Percentiles rank a stretch among this genome's conserved stretches.
phyloP scores from a whole-genome alignment of 2,113 vertebrate genomes.

The Stercorarius parasiticus region DNA sequence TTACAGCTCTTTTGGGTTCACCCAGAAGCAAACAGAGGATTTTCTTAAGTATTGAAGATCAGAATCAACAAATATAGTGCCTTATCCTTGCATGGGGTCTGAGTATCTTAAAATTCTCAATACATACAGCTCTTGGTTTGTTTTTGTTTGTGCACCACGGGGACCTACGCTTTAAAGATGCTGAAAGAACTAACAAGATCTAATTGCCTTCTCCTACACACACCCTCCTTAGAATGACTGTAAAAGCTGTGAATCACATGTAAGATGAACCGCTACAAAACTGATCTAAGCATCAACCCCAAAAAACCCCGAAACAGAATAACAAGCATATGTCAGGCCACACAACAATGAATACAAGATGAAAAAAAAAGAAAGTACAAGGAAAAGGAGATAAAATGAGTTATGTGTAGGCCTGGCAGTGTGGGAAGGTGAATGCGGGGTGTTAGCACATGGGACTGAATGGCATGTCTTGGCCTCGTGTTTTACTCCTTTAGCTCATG shows the following conservation, averaged over 20 bases:
- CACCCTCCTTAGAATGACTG: background rate
- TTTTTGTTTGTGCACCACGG: fast-evolving
- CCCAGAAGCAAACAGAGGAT: conserved; percentile 11
- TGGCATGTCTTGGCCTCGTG: background rate
- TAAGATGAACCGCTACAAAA: background rate
- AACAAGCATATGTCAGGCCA: background rate
- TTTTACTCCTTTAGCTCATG: background rate
- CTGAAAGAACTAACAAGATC: background rate
- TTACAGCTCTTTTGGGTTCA: conserved; percentile 19
- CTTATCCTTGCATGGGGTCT: background rate
- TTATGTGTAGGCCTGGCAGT: background rate
- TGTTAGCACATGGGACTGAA: no score
- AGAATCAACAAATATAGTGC: conserved; percentile 38
- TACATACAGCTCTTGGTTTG: background rate
- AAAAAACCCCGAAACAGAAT: background rate
- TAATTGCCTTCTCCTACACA: background rate
- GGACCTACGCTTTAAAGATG: background rate
- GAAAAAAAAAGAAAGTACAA: background rate
- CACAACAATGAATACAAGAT: background rate
- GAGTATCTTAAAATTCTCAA: background rate
- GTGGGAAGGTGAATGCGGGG: background rate
- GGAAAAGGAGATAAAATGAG: background rate
- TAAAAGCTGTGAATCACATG: background rate
- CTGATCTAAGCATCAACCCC: background rate
- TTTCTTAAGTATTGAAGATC: conserved; percentile 2